Evolutionary conservation across 2,797 vertebrate species (phyloP), one percentile per base, ranked within the genome.

Genomic region (Florisuga fusca): DNA sequence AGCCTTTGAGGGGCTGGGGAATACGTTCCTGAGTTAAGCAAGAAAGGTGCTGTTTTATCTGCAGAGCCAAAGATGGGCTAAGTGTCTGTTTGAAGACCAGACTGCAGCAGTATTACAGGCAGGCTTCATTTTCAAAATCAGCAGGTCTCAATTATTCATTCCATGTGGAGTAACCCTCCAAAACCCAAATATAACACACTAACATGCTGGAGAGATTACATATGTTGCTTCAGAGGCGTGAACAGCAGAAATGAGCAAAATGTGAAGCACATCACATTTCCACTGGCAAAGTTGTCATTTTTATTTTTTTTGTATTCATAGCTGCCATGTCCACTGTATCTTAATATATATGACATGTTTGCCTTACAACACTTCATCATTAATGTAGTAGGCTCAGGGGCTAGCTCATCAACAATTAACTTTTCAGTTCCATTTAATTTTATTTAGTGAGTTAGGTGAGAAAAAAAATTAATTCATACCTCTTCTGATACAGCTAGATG

Each of bases 361-460:
- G 46, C 57, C 69, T 92, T 89, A 67, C 71, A 91, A 51, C 43
- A 26, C 50, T 91, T 77, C 64, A 66, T 87, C 94, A 80, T 92
- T 86, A 91, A 92, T 94, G 93, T 88, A 89, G 43, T 43, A 63
- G 46, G 45, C 63, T 86, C 23, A 38, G 54, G 66, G 79, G 61
- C 85, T 88, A 81, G 90, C 89, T 95, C 85, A 85, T 95, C 73
- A 91, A 78, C 78, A 82, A 73, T 87, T 94, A 91, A 96, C 86
- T 43, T 79, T 78, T 73, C 84, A 61, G 61, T 95, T 72, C 69
- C 53, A 84, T 90, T 74, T 90, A 83, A 84, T 94, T 95, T 96
- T 66, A 43, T 4, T 84, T 62, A 92, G 63, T 12, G 38, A 74
- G n/a, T 63, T 89, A 54, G 75, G 38, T n/a, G 36, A 41, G 66